Evolutionary conservation across 2,888 invertebrate species (phyloP), one percentile per base, ranked within the genome.

Genomic region (Alloplasta piceator): DNA sequence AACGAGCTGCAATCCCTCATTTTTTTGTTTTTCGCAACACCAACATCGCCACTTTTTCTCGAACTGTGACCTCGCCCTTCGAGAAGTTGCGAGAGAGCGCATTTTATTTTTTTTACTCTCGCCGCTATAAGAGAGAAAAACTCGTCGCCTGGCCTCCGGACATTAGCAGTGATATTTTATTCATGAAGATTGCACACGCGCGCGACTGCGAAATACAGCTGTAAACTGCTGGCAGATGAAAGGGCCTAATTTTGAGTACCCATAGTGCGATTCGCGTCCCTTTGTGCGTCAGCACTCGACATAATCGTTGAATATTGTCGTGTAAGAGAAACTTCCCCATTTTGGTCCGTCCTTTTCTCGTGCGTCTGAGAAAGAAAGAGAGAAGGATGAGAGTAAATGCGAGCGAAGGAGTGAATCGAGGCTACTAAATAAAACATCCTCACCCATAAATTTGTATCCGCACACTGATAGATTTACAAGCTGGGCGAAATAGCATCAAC

Each of bases 131-230:
- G 82, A 74, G 84, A 87, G 88, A 90, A 90, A 90, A 91, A 90
- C 88, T 88, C 89, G 90, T 89, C 90, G 89, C 89, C 88, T 87
- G 84, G 89, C 88, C 90, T 84, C 88, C 87, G 87, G 91, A 90
- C 90, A 92, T 92, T 91, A 92, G 90, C 89, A 83, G 85, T 88
- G 87, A 92, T 92, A 91, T 92, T 92, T 92, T 92, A 92, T 92
- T 92, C 92, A 92, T 92, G 91, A 92, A 87, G 84, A 38, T 46
- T 26, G 26, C 26, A 64, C 89, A 90, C 90, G 12, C 46, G 43
- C 9, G 56, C 55, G 56, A 43, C 60, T 60, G 9, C 38, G 26
- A 26, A 26, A 26, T 26, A 26, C 26, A 26, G 26, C 3, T 26
- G 26, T 26, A 26, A 26, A 26, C 26, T 2, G 26, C 26, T 3